Conservation (phyloP, 2,888 invertebrate genomes). For the Chymomyza procnemis region DNA sequence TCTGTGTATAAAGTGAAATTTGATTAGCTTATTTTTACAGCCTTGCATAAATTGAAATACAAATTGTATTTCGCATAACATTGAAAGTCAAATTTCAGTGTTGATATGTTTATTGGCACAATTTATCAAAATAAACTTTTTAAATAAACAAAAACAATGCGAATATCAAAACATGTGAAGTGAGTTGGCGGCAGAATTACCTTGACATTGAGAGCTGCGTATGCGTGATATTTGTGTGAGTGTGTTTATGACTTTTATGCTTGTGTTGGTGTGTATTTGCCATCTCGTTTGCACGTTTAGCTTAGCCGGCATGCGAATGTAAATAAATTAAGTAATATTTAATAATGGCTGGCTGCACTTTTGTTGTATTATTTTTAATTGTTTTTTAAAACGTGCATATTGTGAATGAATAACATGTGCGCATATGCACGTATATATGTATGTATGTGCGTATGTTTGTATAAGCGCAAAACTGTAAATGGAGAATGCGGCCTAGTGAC, state of each 20-base stretch:
- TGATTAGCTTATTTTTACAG: slow-evolving; percentile 34
- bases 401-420: background rate
- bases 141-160: background rate
- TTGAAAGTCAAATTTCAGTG: slow-evolving; percentile 28
- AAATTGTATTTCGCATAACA: background rate
- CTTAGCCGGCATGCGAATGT: slow-evolving; percentile 7
- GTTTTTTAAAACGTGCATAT: background rate
- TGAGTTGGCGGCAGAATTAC: slow-evolving; percentile 36
- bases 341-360: background rate
- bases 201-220: slow-evolving; percentile 59
- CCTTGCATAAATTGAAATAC: slow-evolving; percentile 17
- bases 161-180: background rate
- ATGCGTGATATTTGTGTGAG: background rate
- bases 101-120: slow-evolving; percentile 39
- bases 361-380: background rate
- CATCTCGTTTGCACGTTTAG: background rate
- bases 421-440: too few species aligned
- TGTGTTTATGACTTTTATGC: background rate
- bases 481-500: background rate
- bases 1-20: slow-evolving; percentile 36
- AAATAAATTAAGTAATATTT: slow-evolving; percentile 24
- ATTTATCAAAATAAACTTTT: slow-evolving; percentile 16
- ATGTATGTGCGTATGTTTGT: too few species aligned
- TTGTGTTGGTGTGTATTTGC: background rate
- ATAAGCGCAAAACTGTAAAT: background rate